Percentiles rank a stretch among this genome's conserved stretches.
Evolutionary conservation across 2,113 vertebrate genomes (phyloP).

Genomic region (Pogonocichla stellata): DNA sequence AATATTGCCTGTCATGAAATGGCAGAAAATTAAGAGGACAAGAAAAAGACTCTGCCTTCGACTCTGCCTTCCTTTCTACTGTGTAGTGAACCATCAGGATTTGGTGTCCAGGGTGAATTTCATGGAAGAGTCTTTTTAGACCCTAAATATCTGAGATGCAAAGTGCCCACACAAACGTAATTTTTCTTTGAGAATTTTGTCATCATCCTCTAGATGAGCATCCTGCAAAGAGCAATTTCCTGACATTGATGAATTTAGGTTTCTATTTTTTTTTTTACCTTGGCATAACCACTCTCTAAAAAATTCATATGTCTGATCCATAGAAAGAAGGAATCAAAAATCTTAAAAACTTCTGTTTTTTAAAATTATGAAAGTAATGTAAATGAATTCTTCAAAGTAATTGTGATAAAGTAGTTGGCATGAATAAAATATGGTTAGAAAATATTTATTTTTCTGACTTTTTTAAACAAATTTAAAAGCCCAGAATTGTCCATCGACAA

Average conservation of each 20-base stretch:
- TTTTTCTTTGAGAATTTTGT: neutral
- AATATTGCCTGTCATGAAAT: neutral
- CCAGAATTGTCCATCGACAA: neutral
- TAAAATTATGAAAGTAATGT: neutral
- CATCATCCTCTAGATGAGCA: neutral
- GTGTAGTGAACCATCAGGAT: neutral
- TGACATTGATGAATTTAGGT: neutral
- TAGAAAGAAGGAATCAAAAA: neutral
- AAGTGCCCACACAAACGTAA: fast-evolving
- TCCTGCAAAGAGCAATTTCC: neutral
- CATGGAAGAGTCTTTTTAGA: neutral
- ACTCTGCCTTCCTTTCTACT: neutral
- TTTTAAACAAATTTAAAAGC: neutral
- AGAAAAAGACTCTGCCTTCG: neutral
- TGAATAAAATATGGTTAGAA: neutral
- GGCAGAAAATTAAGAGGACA: neutral
- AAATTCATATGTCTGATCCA: neutral
- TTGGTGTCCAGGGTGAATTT: neutral
- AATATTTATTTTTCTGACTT: neutral
- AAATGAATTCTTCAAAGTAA: neutral
- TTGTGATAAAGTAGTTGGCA: neutral
- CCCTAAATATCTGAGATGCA: neutral
- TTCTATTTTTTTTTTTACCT: neutral
- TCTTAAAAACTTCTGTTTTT: neutral
- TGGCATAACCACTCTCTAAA: neutral